Percentiles rank a stretch among this genome's conserved stretches.
phyloP scores from a whole-genome alignment of 2,797 vertebrate genomes.

The Chaunax sp. region DNA sequence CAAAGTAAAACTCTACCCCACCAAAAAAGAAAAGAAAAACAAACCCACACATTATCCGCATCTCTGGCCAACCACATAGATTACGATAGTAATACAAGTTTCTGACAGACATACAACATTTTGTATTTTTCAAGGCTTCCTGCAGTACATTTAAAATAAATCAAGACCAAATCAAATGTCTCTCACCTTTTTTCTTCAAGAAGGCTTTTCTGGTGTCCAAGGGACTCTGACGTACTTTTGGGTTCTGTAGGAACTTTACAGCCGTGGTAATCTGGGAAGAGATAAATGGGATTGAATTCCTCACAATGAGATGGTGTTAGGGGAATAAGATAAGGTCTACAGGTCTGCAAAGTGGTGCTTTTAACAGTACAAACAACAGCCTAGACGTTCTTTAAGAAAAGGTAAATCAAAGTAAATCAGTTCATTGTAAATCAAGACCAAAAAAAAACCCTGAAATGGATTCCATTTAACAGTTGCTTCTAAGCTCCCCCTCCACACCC shows the following conservation, averaged over 20 bases:
- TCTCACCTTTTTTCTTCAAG: slow-evolving; percentile 98
- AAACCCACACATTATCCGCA: slow-evolving; percentile 26
- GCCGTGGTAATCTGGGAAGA: slow-evolving; percentile 91
- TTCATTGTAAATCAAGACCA: slow-evolving; percentile 63
- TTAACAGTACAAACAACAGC: slow-evolving; percentile 61
- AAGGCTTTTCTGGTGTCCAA: slow-evolving; percentile 91
- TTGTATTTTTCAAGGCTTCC: not conserved
- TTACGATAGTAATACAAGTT: slow-evolving; percentile 12
- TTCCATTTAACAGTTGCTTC: slow-evolving; percentile 75
- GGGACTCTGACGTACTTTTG: slow-evolving; percentile 93
- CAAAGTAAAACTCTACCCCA: slow-evolving; percentile 5
- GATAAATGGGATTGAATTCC: slow-evolving; percentile 59
- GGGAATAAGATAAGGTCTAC: slow-evolving; percentile 47
- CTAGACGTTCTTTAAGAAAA: slow-evolving; percentile 67
- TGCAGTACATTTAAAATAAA: slow-evolving; percentile 5
- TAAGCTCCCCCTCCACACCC: slow-evolving; percentile 72
- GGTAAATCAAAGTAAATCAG: slow-evolving; percentile 12
- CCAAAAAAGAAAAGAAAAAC: slow-evolving; percentile 33
- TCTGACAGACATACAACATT: not conserved
- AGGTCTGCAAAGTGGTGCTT: slow-evolving; percentile 54
- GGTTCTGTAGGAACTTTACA: slow-evolving; percentile 97
- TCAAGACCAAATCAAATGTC: slow-evolving; percentile 35
- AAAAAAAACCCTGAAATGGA: slow-evolving; percentile 63
- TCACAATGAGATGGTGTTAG: slow-evolving; percentile 51
- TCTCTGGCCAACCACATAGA: slow-evolving; percentile 24